Evolutionary conservation across 2,888 invertebrate genomes (phyloP), one percentile per base, ranked within the genome.

Genomic region (Iselma pallidipennis): DNA sequence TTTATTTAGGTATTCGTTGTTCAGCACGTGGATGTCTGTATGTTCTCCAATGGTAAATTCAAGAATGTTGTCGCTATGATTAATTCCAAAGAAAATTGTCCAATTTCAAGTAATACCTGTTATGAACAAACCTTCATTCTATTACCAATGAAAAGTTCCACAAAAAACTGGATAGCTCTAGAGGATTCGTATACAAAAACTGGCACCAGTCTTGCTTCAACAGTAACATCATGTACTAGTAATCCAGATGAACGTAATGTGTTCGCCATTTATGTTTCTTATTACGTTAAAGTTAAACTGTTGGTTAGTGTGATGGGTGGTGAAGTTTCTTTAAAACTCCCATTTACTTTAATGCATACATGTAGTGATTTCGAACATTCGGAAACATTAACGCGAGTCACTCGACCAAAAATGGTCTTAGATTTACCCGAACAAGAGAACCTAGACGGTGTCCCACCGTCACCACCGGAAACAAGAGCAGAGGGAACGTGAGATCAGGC

Each of bases 41-140:
- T 96, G 91, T 94, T 96, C 82, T 95, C 95, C 69, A 94, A 95
- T 75, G 95, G 95, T 0, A 95, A 95, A 82, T 95, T 95, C 83
- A 95, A 95, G 82, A 95, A 95, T 80, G 89, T 93, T n/a, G 94
- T 95, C 1, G 94, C 93, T 1, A 76, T 83, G 64, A 77, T 85
- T 52, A 87, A 88, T 64, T 85, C 87, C 61, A 86, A 84, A 63
- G 87, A 88, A 0, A 85, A 85, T 61, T 87, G 86, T 72, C 90
- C 91, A 0, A 85, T 93, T 5, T 81, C 85, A 33, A 88, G 91
- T 0, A 89, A 89, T 0, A 85, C 86, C 21, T 85, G 84, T 0
- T 81, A 90, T 48, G 86, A 86, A 19, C 86, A 88, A 66, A 87
- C 85, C 4, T 91, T 89, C 78, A 84, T 84, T 0, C 82, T 94